Evolutionary conservation across 2,113 vertebrate species (phyloP).

Genomic region (Otolemur garnettii): DNA sequence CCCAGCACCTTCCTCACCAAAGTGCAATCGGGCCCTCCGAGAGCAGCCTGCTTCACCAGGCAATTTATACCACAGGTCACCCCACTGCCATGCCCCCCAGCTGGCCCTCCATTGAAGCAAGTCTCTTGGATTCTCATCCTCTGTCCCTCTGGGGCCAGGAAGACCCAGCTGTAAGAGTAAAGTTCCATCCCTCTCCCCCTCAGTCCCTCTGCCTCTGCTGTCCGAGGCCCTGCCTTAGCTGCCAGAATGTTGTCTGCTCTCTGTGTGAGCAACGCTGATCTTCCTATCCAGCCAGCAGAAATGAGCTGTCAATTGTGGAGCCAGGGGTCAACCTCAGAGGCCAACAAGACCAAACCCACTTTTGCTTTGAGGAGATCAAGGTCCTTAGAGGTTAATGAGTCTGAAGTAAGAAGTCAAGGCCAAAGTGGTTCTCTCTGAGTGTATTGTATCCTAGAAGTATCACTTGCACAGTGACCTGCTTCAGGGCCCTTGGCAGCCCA

Average conservation of each 20-base stretch:
- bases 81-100: neutral
- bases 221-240: neutral
- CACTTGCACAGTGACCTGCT: neutral
- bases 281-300: neutral
- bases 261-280: neutral
- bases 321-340: neutral
- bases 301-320: neutral
- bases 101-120: too few species aligned
- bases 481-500: neutral
- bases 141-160: neutral
- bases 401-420: neutral
- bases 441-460: neutral
- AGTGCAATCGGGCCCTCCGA: neutral
- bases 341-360: neutral
- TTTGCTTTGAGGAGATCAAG: neutral
- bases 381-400: neutral
- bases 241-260: neutral
- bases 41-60: neutral
- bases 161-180: neutral
- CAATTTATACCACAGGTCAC: fast-evolving
- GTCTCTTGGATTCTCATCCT: neutral
- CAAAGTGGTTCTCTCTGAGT: neutral
- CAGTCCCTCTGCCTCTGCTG: neutral
- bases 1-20: neutral
- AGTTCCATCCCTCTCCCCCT: neutral